A percentile compares a stretch with the other conserved stretches of the same genome.
Evolutionary conservation across 1,140 invertebrate genomes (phyloP).

Genomic region (Trichonephila clavipes): DNA sequence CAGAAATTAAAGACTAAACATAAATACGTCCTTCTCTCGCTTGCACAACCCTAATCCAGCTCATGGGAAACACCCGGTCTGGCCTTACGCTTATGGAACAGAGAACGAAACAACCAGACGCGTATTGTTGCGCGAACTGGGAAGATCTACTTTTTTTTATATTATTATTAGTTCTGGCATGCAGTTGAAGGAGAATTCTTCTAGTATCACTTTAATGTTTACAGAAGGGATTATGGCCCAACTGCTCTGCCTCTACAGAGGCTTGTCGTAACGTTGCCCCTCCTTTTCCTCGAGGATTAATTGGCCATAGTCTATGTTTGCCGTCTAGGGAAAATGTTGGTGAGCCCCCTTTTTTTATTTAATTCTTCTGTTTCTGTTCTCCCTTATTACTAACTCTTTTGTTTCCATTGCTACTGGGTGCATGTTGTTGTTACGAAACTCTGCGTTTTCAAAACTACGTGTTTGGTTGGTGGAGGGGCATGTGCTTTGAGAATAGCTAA

Average conservation of each 20-base stretch:
- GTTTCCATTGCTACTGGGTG: conserved; percentile 9
- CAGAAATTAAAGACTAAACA: conserved; percentile 53
- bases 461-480: background rate
- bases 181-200: conserved; percentile 31
- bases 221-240: conserved; percentile 59
- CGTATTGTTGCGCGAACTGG: too few relatives aligned
- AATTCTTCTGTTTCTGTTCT: background rate
- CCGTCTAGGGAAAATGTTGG: conserved; percentile 17
- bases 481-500: background rate
- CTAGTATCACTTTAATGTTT: conserved; percentile 62
- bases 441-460: background rate
- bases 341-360: background rate
- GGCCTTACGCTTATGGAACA: background rate
- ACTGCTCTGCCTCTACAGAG: background rate
- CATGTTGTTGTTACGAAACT: background rate
- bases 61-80: conserved; percentile 59
- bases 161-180: background rate
- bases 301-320: conserved; percentile 59
- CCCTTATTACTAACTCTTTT: conserved; percentile 14
- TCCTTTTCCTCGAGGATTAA: conserved; percentile 27
- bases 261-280: conserved; percentile 30
- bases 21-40: conserved; percentile 6
- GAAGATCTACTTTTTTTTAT: conserved; percentile 4
- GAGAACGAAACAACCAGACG: conserved; percentile 11
- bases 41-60: conserved; percentile 50